A percentile compares a stretch with the other conserved stretches of the same genome.
phyloP scores from a whole-genome alignment of 2,888 invertebrate genomes.

The Nymphalis urticae region DNA sequence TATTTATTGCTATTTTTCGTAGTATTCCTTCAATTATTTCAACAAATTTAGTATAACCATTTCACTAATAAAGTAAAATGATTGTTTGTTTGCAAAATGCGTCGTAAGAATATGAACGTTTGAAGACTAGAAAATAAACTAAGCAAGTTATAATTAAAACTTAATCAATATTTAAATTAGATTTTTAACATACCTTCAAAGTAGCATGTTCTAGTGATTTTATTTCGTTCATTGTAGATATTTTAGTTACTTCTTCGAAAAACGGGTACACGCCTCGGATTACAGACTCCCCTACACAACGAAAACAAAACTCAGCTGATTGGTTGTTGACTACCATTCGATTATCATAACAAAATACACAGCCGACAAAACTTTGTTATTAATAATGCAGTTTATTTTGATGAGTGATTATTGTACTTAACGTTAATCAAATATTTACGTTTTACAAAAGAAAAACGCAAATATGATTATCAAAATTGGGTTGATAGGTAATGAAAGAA shows the following conservation, averaged over 20 bases:
- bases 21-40: neutral
- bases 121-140: neutral
- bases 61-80: neutral
- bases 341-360: constrained; percentile 14
- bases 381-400: neutral
- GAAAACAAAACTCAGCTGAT: constrained; percentile 81
- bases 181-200: constrained; percentile 85
- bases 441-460: constrained; percentile 8
- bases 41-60: neutral
- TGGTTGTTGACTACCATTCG: constrained; percentile 33
- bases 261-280: constrained; percentile 25
- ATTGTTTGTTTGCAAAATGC: constrained; percentile 4
- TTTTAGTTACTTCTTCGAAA: constrained; percentile 31
- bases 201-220: constrained; percentile 98
- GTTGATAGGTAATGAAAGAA: neutral
- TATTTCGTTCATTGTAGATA: constrained; percentile 89
- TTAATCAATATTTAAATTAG: neutral
- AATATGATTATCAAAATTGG: constrained; percentile 8
- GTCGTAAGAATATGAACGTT: neutral
- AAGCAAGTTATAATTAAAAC: neutral
- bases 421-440: constrained; percentile 5
- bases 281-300: constrained; percentile 44
- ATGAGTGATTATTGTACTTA: neutral
- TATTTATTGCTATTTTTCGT: neutral
- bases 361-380: neutral